Evolutionary conservation across 2,797 vertebrate species (phyloP).

Genomic region (Setipinna tenuifilis): DNA sequence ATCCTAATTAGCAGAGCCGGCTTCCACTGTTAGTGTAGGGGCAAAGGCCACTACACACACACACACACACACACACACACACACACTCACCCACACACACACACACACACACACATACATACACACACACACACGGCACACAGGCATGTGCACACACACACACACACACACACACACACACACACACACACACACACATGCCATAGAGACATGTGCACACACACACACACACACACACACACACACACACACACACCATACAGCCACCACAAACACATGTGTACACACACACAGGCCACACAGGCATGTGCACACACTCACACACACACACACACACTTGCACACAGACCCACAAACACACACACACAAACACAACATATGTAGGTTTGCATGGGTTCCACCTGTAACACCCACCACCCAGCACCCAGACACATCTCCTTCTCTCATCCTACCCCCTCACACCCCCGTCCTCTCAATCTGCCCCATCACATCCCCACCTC

Average conservation of each 20-base stretch:
- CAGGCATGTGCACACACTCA: background rate
- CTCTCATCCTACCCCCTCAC: too few species aligned
- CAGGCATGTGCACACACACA: background rate
- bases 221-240: background rate
- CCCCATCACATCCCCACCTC: too few species aligned
- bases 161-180: background rate
- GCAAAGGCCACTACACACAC: background rate
- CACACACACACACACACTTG: background rate
- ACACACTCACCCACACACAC: too few species aligned
- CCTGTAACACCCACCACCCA: too few species aligned
- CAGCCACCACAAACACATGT: too few species aligned
- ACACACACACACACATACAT: too few species aligned
- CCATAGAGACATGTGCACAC: background rate
- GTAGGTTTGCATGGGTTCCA: too few species aligned
- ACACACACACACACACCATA: background rate
- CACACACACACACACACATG: background rate
- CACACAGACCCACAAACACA: background rate
- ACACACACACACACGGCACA: too few species aligned
- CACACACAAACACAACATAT: background rate
- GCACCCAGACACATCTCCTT: too few species aligned
- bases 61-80: background rate
- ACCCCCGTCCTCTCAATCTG: too few species aligned
- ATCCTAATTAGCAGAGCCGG: background rate
- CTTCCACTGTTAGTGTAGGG: too few species aligned
- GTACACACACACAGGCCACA: too few species aligned